phyloP scores from a whole-genome alignment of 2,113 vertebrate genomes.

The Hiodon tergisus region DNA sequence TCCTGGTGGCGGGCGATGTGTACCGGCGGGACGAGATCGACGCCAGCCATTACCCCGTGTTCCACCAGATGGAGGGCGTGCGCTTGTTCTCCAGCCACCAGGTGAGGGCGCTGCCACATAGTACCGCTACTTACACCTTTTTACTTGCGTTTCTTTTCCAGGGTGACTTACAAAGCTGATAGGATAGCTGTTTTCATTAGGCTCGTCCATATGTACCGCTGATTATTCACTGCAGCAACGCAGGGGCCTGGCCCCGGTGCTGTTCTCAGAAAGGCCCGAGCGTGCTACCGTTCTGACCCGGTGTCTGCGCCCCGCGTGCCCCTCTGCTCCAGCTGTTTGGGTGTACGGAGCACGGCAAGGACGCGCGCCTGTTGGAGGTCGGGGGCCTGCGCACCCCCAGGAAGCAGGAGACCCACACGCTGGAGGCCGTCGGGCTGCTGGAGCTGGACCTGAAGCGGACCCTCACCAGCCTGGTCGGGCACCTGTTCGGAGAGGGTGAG shows the following conservation, averaged over 20 bases:
- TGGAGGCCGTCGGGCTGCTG: slow-evolving; percentile 82
- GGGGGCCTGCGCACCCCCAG: slow-evolving; percentile 66
- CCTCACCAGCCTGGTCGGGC: slow-evolving; percentile 66
- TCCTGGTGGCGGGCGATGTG: slow-evolving; percentile 85
- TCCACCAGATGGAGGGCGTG: slow-evolving; percentile 93
- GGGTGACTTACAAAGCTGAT: no score
- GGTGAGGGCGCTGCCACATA: slow-evolving; percentile 54
- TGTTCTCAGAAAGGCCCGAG: neutral
- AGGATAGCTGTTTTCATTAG: no score
- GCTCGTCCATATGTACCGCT: no score
- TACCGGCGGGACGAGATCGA: slow-evolving; percentile 89
- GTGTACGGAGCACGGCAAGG: slow-evolving; percentile 60
- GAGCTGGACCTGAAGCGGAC: slow-evolving; percentile 81
- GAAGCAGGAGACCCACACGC: slow-evolving; percentile 80
- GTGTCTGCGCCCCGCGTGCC: neutral
- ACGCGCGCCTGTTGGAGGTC: slow-evolving; percentile 73
- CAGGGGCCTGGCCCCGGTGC: no score
- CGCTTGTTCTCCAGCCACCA: slow-evolving; percentile 79
- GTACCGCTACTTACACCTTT: neutral
- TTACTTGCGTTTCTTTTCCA: no score
- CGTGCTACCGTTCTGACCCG: neutral
- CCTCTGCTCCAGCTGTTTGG: slow-evolving; percentile 70
- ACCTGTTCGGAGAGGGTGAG: slow-evolving; percentile 84
- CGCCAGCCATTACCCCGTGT: slow-evolving; percentile 80
- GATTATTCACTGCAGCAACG: no score